phyloP scores from a whole-genome alignment of 2,888 invertebrate genomes.

The Empis stercorea region DNA sequence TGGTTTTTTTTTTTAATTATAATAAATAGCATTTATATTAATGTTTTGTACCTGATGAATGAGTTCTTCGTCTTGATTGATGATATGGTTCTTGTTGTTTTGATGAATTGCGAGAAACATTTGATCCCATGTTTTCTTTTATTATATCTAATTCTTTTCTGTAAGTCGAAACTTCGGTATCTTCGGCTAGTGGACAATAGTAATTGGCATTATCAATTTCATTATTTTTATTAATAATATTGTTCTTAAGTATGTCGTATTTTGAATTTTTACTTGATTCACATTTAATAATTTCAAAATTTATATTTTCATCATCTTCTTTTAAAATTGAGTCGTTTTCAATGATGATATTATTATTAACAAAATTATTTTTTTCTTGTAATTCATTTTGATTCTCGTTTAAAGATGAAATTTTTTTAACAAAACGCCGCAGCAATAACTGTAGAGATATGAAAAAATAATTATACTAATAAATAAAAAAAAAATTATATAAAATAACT shows the following conservation, averaged over 20 bases:
- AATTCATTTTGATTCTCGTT: not conserved
- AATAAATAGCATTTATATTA: too few relatives aligned
- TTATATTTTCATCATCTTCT: not conserved
- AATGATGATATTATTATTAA: not conserved
- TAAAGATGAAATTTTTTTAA: not conserved
- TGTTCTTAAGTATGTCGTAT: not conserved
- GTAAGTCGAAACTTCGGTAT: not conserved
- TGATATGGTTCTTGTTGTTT: constrained; percentile 31
- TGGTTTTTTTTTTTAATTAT: too few relatives aligned
- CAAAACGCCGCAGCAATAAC: not conserved
- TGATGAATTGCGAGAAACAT: constrained; percentile 58
- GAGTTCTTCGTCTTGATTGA: constrained; percentile 15
- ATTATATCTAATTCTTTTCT: not conserved
- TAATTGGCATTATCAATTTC: not conserved
- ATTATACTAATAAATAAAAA: too few relatives aligned
- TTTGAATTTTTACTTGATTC: not conserved
- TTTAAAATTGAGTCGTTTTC: not conserved
- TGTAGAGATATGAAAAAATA: not conserved
- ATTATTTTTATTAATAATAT: not conserved
- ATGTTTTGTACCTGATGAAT: constrained; percentile 14
- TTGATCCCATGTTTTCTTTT: constrained; percentile 53
- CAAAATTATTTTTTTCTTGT: not conserved
- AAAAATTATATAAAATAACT: too few relatives aligned
- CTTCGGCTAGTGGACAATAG: not conserved
- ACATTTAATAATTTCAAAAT: not conserved